Evolutionary conservation across 1,140 invertebrate species (phyloP).

Genomic region (Cotesia vestalis): DNA sequence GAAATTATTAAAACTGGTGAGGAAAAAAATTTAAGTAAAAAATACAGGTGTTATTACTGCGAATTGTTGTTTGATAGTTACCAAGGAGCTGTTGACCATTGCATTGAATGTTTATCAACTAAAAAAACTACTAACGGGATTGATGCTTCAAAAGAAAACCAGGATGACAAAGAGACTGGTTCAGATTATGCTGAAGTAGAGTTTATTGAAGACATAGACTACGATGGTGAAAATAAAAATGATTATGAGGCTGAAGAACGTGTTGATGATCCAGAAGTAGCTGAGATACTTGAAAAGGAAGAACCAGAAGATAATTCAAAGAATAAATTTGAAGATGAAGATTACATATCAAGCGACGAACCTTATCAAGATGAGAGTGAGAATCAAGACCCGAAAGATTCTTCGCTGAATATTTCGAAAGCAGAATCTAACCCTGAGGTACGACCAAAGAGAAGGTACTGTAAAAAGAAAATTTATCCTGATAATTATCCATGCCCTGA

Average conservation of each 20-base stretch:
- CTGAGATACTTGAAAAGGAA: too few relatives aligned
- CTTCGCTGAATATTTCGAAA: not conserved
- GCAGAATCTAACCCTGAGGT: not conserved
- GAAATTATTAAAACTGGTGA: too few relatives aligned
- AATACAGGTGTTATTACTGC: constrained; percentile 38
- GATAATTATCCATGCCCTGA: constrained; percentile 26
- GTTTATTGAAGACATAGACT: not conserved
- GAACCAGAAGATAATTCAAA: not conserved
- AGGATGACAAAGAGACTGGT: not conserved
- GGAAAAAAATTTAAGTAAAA: not conserved
- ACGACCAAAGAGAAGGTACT: not conserved
- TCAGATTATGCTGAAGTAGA: not conserved
- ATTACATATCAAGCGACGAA: too few relatives aligned
- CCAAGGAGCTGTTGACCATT: constrained; percentile 25
- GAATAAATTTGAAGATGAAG: constrained; percentile 19
- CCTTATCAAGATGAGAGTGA: not conserved
- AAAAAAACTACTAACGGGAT: too few relatives aligned
- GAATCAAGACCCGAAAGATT: not conserved
- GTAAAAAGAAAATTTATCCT: constrained; percentile 19
- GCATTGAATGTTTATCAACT: constrained; percentile 9
- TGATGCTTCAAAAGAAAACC: not conserved
- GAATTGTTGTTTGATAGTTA: constrained; percentile 25
- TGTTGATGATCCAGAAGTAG: too few relatives aligned
- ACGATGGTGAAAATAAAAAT: too few relatives aligned
- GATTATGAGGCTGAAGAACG: not conserved